Conservation (phyloP, 2,113 vertebrate species). For the Speoplatyrhinus poulsoni region DNA sequence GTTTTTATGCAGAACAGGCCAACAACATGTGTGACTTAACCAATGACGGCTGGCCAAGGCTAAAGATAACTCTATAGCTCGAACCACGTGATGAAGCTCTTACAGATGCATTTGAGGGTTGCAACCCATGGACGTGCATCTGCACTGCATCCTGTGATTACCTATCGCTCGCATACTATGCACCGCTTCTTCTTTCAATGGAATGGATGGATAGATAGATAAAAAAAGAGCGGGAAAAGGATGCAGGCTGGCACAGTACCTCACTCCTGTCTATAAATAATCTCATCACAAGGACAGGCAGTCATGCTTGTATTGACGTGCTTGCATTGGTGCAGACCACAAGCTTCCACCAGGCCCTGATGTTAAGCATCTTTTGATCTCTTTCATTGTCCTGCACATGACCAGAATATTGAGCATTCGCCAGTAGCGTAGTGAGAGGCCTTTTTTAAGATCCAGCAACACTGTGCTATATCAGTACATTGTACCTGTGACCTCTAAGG, state of each 20-base stretch:
- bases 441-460: too few relatives aligned
- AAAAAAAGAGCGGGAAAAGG: background rate
- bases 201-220: too few relatives aligned
- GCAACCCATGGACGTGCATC: background rate
- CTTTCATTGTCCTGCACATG: background rate
- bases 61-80: slow-evolving; percentile 18
- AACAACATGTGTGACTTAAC: background rate
- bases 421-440: too few relatives aligned
- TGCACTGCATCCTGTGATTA: slow-evolving; percentile 44
- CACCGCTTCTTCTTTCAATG: slow-evolving; percentile 15
- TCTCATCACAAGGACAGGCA: background rate
- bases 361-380: slow-evolving; percentile 4
- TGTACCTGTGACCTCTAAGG: too few relatives aligned
- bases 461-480: too few relatives aligned
- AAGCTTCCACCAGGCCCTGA: background rate
- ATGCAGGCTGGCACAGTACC: background rate
- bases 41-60: slow-evolving; percentile 1
- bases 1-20: background rate
- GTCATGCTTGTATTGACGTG: background rate
- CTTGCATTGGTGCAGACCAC: background rate
- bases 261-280: slow-evolving; percentile 13
- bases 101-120: slow-evolving; percentile 1
- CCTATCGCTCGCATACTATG: slow-evolving; percentile 11
- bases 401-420: background rate
- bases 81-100: slow-evolving; percentile 37